A percentile compares a stretch with the other conserved stretches of the same genome.
phyloP scores from a whole-genome alignment of 2,797 vertebrate species.

The Pangasius macronema region DNA sequence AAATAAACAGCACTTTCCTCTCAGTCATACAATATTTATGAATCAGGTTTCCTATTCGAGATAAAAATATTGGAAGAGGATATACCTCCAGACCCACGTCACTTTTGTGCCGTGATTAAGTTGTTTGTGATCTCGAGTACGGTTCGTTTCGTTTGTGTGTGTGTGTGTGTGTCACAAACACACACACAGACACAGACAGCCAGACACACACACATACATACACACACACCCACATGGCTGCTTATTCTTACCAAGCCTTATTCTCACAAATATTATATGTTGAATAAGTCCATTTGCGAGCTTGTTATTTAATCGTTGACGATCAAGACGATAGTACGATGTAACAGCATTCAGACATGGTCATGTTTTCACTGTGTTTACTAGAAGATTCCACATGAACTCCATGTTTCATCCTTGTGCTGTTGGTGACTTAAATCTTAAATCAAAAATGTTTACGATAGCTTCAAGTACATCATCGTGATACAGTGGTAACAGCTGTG shows the following conservation, averaged over 20 bases:
- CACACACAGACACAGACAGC: constrained; percentile 11
- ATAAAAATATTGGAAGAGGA: constrained; percentile 41
- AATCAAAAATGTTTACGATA: neutral
- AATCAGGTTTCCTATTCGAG: constrained; percentile 38
- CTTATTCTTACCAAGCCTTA: neutral
- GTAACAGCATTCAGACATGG: neutral
- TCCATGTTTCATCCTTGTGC: neutral
- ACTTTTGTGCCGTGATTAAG: too few relatives aligned
- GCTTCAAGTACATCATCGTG: neutral
- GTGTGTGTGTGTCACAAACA: too few relatives aligned
- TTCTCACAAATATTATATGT: too few relatives aligned
- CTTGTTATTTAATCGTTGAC: too few relatives aligned
- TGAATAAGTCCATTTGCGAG: too few relatives aligned
- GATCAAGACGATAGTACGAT: too few relatives aligned
- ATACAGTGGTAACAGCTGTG: neutral
- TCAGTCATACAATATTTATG: constrained; percentile 46
- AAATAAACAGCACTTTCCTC: constrained; percentile 49
- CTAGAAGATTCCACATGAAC: neutral
- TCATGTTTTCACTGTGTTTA: neutral
- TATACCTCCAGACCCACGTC: constrained; percentile 30
- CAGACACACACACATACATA: constrained; percentile 7
- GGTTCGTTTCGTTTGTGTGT: too few relatives aligned
- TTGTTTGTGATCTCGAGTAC: too few relatives aligned
- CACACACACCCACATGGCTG: neutral
- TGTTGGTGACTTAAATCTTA: neutral